Evolutionary conservation across 2,888 invertebrate species (phyloP), one percentile per base, ranked within the genome.

Genomic region (Drosophila merina): DNA sequence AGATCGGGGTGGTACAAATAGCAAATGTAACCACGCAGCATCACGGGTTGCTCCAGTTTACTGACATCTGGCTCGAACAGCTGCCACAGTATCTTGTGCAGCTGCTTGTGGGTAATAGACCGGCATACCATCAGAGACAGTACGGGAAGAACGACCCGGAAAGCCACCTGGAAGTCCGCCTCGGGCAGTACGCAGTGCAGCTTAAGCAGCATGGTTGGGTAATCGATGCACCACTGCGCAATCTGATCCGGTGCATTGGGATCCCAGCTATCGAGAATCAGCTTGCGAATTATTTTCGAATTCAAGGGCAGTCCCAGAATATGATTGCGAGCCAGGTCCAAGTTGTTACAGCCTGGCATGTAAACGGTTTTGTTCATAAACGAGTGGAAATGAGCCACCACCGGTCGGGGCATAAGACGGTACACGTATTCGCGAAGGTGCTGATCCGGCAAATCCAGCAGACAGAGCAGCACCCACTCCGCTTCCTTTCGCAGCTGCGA

Each of bases 261-360:
- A 0, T 31, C 33, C 78, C 72, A 80, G 26, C 57, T 76, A 5
- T 20, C 44, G 0, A 62, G 12, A 1, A 90, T 70, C 4, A 92
- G 58, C 60, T 89, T 85, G 0, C 79, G 73, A 33, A 92, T 38
- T 9, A 92, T 57, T n/a, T 77, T 58, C 0, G 75, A 42, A 31
- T 78, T 89, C 31, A 92, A 48, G 2, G 92, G 92, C 31, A 92
- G 31, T 0, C 92, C 92, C 0, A 92, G 49, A 2, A 90, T 85
- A 4, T 82, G 80, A 0, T 79, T 57, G 0, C 74, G 73, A 3
- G 74, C 59, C 7, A 89, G 63, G 10, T 83, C 74, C 0, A 57
- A 8, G 20, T 88, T 88, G 10, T 52, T 78, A 44, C 78, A 75
- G 6, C 88, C 89, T 0, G 63, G 10, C 6, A 75, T 44, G 14